Conservation (phyloP, 2,113 vertebrate species). For the Glaucomys volans region DNA sequence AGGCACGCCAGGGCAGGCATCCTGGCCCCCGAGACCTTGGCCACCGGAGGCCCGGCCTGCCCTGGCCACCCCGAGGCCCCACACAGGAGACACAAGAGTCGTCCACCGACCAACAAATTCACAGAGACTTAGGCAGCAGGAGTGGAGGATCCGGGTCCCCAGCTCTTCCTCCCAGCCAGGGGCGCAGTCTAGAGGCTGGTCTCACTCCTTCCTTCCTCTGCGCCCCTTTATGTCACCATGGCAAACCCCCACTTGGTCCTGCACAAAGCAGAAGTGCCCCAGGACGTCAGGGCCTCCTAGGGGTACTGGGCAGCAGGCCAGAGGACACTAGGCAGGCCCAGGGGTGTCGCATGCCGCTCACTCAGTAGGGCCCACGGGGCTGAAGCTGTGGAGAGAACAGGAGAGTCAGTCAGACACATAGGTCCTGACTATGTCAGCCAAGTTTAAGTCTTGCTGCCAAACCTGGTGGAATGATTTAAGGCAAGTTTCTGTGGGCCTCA, state of each 20-base stretch:
- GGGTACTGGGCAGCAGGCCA: neutral
- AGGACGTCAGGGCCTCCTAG: conserved; percentile 81
- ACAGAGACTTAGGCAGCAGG: conserved; percentile 75
- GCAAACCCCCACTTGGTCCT: conserved; percentile 90
- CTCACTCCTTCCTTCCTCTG: conserved; percentile 84
- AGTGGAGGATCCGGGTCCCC: conserved; percentile 18
- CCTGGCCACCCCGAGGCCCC: conserved; percentile 75
- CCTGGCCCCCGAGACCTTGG: conserved; percentile 84
- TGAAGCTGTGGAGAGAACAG: conserved; percentile 59
- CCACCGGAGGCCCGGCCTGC: conserved; percentile 81
- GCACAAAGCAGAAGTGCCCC: conserved; percentile 85
- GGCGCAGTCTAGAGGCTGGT: conserved; percentile 76
- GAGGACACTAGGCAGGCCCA: neutral
- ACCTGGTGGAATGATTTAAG: neutral
- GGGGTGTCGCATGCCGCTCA: conserved; percentile 62
- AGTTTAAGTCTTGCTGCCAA: neutral
- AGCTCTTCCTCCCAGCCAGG: conserved; percentile 78
- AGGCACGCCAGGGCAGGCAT: conserved; percentile 91
- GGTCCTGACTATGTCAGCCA: neutral
- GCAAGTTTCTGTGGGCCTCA: neutral
- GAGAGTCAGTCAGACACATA: neutral
- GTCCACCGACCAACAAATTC: conserved; percentile 84
- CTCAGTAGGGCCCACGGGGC: neutral
- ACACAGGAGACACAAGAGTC: conserved; percentile 14
- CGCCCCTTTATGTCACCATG: conserved; percentile 98